Conservation (phyloP, 2,797 vertebrate species). For the Sparidentex hasta region DNA sequence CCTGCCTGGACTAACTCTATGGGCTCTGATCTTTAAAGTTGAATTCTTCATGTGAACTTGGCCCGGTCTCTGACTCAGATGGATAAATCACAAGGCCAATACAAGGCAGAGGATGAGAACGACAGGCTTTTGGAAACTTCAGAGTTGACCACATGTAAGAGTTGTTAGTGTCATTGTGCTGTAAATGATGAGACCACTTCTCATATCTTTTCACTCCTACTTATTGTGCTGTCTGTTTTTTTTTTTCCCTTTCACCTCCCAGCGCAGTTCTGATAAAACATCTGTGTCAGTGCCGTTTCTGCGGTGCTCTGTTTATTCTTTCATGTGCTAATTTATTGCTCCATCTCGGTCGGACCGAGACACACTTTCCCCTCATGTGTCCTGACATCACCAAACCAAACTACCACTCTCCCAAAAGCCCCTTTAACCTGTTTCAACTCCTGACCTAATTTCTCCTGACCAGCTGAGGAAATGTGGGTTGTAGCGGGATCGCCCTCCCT, state of each 20-base stretch:
- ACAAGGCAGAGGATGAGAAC: constrained; percentile 48
- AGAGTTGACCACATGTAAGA: constrained; percentile 66
- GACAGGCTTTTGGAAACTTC: constrained; percentile 52
- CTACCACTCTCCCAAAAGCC: constrained; percentile 63
- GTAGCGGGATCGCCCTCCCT: constrained; percentile 67
- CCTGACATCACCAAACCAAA: constrained; percentile 54
- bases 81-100: constrained; percentile 63
- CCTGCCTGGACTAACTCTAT: constrained; percentile 30
- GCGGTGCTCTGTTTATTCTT: constrained; percentile 43
- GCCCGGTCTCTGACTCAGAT: constrained; percentile 47
- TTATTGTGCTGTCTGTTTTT: constrained; percentile 29
- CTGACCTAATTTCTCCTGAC: constrained; percentile 80
- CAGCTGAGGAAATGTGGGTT: constrained; percentile 70
- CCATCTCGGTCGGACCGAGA: constrained; percentile 42
- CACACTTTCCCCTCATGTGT: constrained; percentile 38
- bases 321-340: constrained; percentile 52
- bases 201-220: constrained; percentile 44
- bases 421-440: constrained; percentile 77
- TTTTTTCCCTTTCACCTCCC: constrained; percentile 23
- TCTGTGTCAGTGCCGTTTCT: constrained; percentile 41
- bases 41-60: constrained; percentile 48
- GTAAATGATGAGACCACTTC: constrained; percentile 61
- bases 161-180: constrained; percentile 53
- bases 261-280: constrained; percentile 47
- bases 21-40: constrained; percentile 41